Base-by-base conservation (phyloP, 2,797 vertebrate genomes). In the Benthosema pterotum region DNA sequence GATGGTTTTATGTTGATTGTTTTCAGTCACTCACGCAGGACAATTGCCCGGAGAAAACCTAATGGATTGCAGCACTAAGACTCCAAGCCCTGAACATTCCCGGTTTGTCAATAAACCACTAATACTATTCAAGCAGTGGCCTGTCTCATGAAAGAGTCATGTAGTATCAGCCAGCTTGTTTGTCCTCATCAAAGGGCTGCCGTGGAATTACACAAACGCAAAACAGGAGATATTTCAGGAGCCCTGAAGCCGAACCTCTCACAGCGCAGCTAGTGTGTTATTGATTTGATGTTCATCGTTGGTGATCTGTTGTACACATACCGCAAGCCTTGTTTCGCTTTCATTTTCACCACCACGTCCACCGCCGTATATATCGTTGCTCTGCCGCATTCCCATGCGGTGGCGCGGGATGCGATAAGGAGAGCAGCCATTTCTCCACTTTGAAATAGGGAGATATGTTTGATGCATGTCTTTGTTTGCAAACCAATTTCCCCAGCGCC, bases 401-500 rank as follows among this genome's bases (percentile, higher is more conserved):
- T 71, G 57, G 75, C 76, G 56, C 42, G 46, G 62, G 57, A 56
- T 64, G 42, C 48, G 71, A 80, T 79, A 69, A 75, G 64, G 56
- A 73, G 76, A 80, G 66, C 4, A 74, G 49, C 28, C 22, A 71
- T 82, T 85, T 61, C 49, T 72, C 69, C 61, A 54, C 68, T 65
- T 69, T 77, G 57, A 74, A 78, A 76, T 56, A 74, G 74, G 57
- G 49, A 67, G 69, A 82, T 85, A 75, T 83, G 75, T 82, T 66
- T 87, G 79, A 86, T 85, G 66, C 77, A 84, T 83, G 73, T 70
- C 77, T 83, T 86, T 83, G 80, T 85, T 84, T 82, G 78, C 78
- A 75, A 88, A 82, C 71, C 82, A 83, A 87, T 88, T 89, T 83
- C 81, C 78, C 72, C 72, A 79, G 85, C 83, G 72, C 76, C 72